A percentile compares a stretch with the other conserved stretches of the same genome.
Evolutionary conservation across 2,113 vertebrate species (phyloP).

Genomic region (Equus przewalskii): DNA sequence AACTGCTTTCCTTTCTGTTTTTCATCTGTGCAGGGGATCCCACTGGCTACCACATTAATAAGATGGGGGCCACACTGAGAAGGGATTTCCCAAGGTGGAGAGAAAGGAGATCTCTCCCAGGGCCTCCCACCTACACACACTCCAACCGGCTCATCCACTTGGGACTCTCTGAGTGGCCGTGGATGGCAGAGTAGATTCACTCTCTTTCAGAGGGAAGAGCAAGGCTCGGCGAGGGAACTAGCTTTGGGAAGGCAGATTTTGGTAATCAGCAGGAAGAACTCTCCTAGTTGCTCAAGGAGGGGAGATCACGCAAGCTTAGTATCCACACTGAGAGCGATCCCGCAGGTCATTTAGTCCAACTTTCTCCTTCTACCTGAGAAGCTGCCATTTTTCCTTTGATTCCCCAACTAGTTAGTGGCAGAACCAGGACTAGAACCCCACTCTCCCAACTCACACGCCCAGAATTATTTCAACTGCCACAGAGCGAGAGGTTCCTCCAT

Average conservation of each 20-base stretch:
- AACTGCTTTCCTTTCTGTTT: neutral
- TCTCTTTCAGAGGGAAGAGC: neutral
- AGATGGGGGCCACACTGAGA: neutral
- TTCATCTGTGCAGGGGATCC: neutral
- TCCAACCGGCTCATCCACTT: neutral
- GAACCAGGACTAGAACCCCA: neutral
- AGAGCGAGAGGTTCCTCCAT: neutral
- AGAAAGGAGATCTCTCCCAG: neutral
- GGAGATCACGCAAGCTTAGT: neutral
- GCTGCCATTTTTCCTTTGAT: neutral
- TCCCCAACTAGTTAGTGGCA: neutral
- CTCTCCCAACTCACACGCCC: neutral
- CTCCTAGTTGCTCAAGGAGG: neutral
- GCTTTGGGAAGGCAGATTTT: neutral
- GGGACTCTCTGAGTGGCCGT: neutral
- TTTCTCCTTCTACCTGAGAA: neutral
- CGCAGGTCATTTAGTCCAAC: neutral
- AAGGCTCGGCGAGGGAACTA: neutral
- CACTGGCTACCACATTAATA: neutral
- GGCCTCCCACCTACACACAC: neutral
- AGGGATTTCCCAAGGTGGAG: neutral
- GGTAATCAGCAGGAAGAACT: neutral
- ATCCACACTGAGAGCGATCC: neutral
- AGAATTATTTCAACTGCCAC: slow-evolving; percentile 5
- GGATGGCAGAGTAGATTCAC: neutral